Percentiles rank a stretch among this genome's conserved stretches.
Evolutionary conservation across 2,113 vertebrate genomes (phyloP).

Genomic region (Nesospiza acunhae): DNA sequence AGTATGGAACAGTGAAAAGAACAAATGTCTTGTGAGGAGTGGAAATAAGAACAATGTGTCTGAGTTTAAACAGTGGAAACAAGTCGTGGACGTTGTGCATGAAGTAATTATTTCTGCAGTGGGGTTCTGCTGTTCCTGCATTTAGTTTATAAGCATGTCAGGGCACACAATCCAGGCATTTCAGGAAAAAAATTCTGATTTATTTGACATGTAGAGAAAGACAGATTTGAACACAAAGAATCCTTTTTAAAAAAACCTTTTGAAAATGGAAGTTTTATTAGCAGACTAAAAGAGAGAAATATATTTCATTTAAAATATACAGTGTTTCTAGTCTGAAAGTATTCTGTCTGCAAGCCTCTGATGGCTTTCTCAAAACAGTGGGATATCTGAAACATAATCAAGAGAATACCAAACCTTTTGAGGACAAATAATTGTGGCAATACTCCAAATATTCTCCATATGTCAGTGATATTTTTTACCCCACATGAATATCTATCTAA

Average conservation of each 20-base stretch:
- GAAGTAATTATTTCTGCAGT: slow-evolving; percentile 69
- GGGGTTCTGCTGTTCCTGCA: slow-evolving; percentile 34
- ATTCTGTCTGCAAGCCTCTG: not conserved
- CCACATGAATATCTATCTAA: not conserved
- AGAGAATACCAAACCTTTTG: not conserved
- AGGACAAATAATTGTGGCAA: slow-evolving; percentile 10
- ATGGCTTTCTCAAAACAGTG: not conserved
- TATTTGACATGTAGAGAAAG: slow-evolving; percentile 43
- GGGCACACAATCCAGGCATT: slow-evolving; percentile 32
- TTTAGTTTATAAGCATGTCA: slow-evolving; percentile 65
- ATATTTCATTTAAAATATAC: not conserved
- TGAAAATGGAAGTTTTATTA: not conserved
- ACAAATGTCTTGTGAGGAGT: slow-evolving; percentile 76
- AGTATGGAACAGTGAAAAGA: slow-evolving; percentile 69
- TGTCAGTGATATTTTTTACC: not conserved
- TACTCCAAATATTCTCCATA: not conserved
- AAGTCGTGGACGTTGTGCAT: slow-evolving; percentile 35
- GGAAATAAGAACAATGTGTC: slow-evolving; percentile 79
- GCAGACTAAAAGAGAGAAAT: not conserved
- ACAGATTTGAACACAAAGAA: not conserved
- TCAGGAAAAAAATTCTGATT: not conserved
- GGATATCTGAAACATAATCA: slow-evolving; percentile 31
- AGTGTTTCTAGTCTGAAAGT: not conserved
- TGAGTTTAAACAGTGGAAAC: slow-evolving; percentile 74
- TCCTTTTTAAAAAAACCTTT: not conserved